phyloP scores from a whole-genome alignment of 2,113 vertebrate genomes.

The Aspiorhynchus laticeps region DNA sequence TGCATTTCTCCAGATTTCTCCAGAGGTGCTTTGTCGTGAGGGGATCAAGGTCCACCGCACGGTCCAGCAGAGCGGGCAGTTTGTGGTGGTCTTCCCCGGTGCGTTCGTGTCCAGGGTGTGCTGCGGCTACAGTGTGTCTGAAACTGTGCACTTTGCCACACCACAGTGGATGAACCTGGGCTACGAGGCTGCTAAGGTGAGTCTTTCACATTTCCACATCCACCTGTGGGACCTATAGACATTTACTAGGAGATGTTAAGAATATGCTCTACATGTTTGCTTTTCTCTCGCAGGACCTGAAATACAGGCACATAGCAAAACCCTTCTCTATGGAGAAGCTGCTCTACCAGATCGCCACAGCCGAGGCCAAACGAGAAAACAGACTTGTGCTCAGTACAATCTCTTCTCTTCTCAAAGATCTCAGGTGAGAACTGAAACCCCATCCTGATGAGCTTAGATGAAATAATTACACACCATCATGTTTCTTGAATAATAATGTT shows the following conservation, averaged over 20 bases:
- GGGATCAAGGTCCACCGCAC: conserved; percentile 96
- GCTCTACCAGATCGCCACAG: conserved; percentile 96
- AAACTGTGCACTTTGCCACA: conserved; percentile 98
- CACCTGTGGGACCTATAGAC: background rate
- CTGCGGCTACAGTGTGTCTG: conserved; percentile 97
- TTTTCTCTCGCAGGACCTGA: conserved; percentile 85
- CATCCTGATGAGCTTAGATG: background rate
- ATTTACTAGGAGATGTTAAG: background rate
- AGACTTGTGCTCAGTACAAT: conserved; percentile 92
- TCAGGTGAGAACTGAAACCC: conserved; percentile 80
- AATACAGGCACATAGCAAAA: conserved; percentile 93
- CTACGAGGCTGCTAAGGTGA: conserved; percentile 96
- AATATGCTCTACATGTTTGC: background rate
- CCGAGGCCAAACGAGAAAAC: conserved; percentile 95
- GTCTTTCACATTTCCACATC: background rate
- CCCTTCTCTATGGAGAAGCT: conserved; percentile 99
- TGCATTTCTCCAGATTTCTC: conserved; percentile 85
- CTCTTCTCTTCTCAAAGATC: conserved; percentile 94
- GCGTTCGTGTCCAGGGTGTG: conserved; percentile 98
- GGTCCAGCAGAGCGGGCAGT: conserved; percentile 96
- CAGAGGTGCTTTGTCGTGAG: conserved; percentile 95
- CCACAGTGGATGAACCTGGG: conserved; percentile 98
- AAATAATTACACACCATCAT: background rate
- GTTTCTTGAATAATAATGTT: background rate
- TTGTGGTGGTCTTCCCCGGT: conserved; percentile 96